Conservation (phyloP, 1,140 invertebrate genomes). For the Drosophila trapezifrons region DNA sequence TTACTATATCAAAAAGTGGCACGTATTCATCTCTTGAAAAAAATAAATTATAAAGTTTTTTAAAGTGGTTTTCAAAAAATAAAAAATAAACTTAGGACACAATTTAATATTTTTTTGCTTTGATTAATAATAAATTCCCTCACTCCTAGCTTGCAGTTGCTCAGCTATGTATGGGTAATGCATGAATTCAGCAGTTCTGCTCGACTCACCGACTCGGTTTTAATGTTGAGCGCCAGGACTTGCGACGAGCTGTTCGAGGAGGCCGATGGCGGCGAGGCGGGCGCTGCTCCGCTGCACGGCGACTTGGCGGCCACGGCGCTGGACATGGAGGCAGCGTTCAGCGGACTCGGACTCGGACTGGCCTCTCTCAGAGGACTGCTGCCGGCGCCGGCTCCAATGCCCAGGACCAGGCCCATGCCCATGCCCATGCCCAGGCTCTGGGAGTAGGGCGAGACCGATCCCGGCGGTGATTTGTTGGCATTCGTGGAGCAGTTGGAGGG, state of each 20-base stretch:
- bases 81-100: too few relatives aligned
- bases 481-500: conserved; percentile 80
- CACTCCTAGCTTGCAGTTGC: conserved; percentile 40
- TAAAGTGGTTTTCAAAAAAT: too few relatives aligned
- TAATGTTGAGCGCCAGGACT: conserved; percentile 79
- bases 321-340: conserved; percentile 23
- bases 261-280: conserved; percentile 64
- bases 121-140: neutral
- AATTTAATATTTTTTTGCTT: neutral
- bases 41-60: too few relatives aligned
- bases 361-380: conserved; percentile 58
- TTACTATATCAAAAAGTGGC: too few relatives aligned
- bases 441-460: conserved; percentile 61
- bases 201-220: conserved; percentile 83
- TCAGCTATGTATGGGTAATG: conserved; percentile 30
- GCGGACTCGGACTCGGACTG: conserved; percentile 58
- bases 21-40: too few relatives aligned
- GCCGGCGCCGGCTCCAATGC: conserved; percentile 31
- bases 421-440: conserved; percentile 43
- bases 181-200: conserved; percentile 42
- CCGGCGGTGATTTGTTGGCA: conserved; percentile 73
- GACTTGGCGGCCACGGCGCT: conserved; percentile 46
- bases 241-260: conserved; percentile 68
- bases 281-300: conserved; percentile 59
- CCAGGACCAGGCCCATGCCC: conserved; percentile 27